phyloP scores from a whole-genome alignment of 2,797 vertebrate genomes.

The Gobio occitaniae region DNA sequence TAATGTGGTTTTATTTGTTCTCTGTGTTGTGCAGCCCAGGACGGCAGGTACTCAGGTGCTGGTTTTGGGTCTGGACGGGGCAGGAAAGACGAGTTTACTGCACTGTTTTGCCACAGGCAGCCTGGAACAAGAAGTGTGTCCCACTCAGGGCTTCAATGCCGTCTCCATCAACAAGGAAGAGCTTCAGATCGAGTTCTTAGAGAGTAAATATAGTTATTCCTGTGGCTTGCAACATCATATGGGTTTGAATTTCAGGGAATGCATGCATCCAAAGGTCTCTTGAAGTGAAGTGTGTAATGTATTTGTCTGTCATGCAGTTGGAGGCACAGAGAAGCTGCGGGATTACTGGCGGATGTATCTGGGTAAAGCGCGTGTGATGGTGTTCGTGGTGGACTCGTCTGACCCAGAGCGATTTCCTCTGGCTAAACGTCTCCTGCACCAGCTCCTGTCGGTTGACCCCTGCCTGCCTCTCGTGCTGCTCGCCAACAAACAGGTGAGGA shows the following conservation, averaged over 20 bases:
- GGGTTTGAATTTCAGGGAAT: background rate
- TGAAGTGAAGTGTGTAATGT: background rate
- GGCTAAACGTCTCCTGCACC: conserved; percentile 86
- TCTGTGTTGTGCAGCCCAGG: conserved; percentile 63
- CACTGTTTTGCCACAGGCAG: conserved; percentile 81
- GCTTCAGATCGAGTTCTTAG: conserved; percentile 87
- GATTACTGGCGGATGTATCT: conserved; percentile 88
- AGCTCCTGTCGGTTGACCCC: conserved; percentile 79
- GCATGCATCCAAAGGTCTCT: too few relatives aligned
- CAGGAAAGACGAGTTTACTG: conserved; percentile 92
- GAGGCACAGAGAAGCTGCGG: conserved; percentile 85
- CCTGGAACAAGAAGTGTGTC: conserved; percentile 78
- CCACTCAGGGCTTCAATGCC: conserved; percentile 88
- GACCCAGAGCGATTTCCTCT: conserved; percentile 81
- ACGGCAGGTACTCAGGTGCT: conserved; percentile 83
- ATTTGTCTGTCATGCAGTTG: conserved; percentile 77
- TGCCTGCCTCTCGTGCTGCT: conserved; percentile 89
- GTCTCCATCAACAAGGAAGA: conserved; percentile 85
- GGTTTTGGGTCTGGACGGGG: conserved; percentile 91
- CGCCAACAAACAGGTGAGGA: conserved; percentile 95
- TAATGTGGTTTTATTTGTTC: background rate
- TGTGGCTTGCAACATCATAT: background rate
- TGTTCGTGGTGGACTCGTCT: conserved; percentile 92
- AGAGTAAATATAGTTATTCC: conserved; percentile 79
- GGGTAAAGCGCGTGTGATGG: conserved; percentile 82